phyloP scores from a whole-genome alignment of 2,113 vertebrate genomes.

The Pao palembangensis region DNA sequence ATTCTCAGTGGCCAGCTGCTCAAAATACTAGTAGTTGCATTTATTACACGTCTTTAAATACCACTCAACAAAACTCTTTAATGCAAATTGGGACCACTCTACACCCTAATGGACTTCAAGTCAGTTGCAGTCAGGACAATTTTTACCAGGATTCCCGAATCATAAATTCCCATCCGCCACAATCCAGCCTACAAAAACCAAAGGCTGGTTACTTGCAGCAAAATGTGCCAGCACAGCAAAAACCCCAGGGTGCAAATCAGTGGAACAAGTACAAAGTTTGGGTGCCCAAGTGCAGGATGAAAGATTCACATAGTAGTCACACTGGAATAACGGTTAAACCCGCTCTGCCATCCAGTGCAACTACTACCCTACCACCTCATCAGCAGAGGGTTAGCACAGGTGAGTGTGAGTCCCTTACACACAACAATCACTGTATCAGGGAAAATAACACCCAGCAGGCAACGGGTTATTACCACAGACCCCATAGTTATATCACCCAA shows the following conservation, averaged over 20 bases:
- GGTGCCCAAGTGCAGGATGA: background rate
- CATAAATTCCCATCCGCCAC: background rate
- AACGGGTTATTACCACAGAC: no score
- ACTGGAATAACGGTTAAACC: no score
- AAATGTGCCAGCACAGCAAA: background rate
- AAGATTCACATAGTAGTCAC: background rate
- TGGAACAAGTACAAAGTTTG: background rate
- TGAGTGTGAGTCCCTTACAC: no score
- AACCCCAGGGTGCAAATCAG: background rate
- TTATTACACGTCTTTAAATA: fast-evolving
- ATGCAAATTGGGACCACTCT: background rate
- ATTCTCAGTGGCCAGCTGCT: background rate
- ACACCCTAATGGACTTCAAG: background rate
- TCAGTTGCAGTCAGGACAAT: background rate
- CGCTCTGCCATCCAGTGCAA: background rate
- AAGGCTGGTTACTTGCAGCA: background rate
- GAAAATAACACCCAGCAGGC: background rate
- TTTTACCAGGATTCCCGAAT: background rate
- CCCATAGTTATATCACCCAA: background rate
- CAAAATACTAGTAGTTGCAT: fast-evolving
- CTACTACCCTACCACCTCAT: background rate
- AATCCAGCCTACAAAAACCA: background rate
- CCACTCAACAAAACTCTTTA: background rate
- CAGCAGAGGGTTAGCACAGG: background rate
- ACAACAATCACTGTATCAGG: background rate